A percentile compares a stretch with the other conserved stretches of the same genome.
These are phyloP conservation scores for Martes flavigula DNA, from an alignment of 2,797 vertebrate species.

Conservation along the genomic window DNA sequence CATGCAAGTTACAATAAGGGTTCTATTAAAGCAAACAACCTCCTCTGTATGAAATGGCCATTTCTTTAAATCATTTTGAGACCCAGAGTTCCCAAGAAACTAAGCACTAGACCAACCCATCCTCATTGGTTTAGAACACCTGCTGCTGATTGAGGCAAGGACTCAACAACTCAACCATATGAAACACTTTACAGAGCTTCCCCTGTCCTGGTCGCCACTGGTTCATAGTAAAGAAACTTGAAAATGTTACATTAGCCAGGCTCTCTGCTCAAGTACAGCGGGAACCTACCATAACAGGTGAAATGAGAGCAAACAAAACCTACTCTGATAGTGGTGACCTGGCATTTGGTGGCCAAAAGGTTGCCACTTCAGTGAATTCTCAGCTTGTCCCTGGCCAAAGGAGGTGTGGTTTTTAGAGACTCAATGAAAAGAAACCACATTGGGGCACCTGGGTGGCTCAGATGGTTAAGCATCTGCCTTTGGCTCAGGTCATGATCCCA, in stretches of 20 bases:
- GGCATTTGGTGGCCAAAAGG: neutral
- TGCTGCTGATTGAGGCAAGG: neutral
- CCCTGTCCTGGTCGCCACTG: neutral
- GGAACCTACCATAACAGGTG: neutral
- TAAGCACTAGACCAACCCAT: neutral
- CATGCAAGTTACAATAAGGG: neutral
- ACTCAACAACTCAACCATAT: neutral
- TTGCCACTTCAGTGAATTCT: neutral
- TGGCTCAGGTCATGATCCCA: no score
- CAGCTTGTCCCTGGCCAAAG: neutral
- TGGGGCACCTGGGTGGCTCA: neutral
- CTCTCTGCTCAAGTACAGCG: neutral
- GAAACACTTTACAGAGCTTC: neutral
- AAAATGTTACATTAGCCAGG: neutral
- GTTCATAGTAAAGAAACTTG: neutral
- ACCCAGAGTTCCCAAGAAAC: neutral
- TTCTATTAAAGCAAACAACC: slow-evolving; percentile 25
- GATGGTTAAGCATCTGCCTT: no score
- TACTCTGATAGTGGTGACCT: neutral
- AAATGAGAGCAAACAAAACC: neutral
- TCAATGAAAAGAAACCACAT: neutral
- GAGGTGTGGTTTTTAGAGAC: neutral
- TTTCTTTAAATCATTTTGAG: slow-evolving; percentile 26
- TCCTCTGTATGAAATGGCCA: neutral
- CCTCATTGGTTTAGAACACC: neutral